Evolutionary conservation across 2,113 vertebrate genomes (phyloP).

Genomic region (Indri indri): DNA sequence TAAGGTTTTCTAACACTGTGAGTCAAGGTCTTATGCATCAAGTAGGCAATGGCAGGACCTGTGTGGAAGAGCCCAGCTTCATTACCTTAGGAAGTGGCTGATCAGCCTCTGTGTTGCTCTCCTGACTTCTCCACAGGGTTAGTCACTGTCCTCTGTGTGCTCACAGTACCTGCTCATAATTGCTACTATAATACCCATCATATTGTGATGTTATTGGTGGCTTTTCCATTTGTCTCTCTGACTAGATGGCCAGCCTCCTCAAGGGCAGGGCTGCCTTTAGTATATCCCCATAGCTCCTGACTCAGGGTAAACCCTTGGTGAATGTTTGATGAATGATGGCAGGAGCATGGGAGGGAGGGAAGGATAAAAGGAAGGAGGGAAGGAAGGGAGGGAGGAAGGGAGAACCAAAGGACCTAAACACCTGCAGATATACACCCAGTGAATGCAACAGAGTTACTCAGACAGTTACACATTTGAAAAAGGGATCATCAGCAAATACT

Average conservation of each 20-base stretch:
- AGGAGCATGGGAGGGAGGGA: background rate
- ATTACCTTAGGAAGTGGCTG: background rate
- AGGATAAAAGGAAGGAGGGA: fast-evolving
- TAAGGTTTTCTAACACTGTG: background rate
- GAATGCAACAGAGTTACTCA: background rate
- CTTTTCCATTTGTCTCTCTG: background rate
- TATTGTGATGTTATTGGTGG: background rate
- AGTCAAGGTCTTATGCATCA: background rate
- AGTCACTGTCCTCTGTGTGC: background rate
- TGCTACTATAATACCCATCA: background rate
- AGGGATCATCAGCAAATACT: background rate
- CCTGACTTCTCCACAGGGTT: background rate
- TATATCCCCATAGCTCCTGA: background rate
- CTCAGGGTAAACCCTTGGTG: background rate
- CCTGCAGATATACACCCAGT: background rate
- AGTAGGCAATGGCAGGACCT: background rate
- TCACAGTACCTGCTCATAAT: background rate
- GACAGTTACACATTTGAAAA: background rate
- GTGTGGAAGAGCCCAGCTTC: background rate
- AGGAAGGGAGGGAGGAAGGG: background rate
- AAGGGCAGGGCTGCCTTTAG: background rate
- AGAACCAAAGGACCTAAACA: background rate
- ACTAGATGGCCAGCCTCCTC: background rate
- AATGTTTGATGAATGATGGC: background rate
- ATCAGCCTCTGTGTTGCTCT: background rate